Base-by-base conservation (phyloP, 2,113 vertebrate species). In the Pseudorectes ferrugineus region DNA sequence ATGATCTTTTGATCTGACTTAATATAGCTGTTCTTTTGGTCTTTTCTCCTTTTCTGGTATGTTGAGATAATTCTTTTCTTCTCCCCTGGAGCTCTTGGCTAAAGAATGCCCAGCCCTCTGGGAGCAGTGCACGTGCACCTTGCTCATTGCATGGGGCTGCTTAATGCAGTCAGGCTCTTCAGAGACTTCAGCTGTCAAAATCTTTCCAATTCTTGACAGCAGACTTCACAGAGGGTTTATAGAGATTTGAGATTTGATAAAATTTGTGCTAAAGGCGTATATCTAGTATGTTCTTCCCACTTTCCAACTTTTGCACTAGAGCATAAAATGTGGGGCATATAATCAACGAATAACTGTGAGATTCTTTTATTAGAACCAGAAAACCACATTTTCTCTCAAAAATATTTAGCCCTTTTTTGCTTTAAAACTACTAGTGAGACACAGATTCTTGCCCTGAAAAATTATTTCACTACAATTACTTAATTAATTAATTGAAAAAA, bases 141-240 rank as follows among this genome's bases (percentile, higher is more conserved):
- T 62, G 70, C 82, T 78, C 88, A 71, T 57, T 49, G 51, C 2
- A 2, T 45, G 38, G 59, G 42, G 36, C 88, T 89, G 52, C 70
- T 89, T 86, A 94, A 89, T 87, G 68, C 85, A 93, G 38, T 81
- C 73, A 78, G 81, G 48, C 77, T 89, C 92, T 89, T 94, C 61
- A 74, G 92, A 92, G 92, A 92, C 29, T 92, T 92, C 88, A 95
- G 48, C 88, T 94, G 82, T 92, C 92, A 94, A 96, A 95, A 88
- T 78, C 74, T 92, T 93, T 59, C 85, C 35, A 72, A 0, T 71
- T 71, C 74, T 78, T 94, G 91, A 94, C 92, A 88, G 70, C 51
- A 88, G 88, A 75, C 61, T 85, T 93, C 62, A 63, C 57, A 82
- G 78, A 82, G 71, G 48, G 24, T 82, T 94, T 90, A 78, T 14